Percentiles rank a stretch among this genome's conserved stretches.
These are phyloP conservation scores for Phacellophora camtschatica DNA, from an alignment of 30 jellyfish, hydroid and myxozoan genomes.

Conservation along the genomic window DNA sequence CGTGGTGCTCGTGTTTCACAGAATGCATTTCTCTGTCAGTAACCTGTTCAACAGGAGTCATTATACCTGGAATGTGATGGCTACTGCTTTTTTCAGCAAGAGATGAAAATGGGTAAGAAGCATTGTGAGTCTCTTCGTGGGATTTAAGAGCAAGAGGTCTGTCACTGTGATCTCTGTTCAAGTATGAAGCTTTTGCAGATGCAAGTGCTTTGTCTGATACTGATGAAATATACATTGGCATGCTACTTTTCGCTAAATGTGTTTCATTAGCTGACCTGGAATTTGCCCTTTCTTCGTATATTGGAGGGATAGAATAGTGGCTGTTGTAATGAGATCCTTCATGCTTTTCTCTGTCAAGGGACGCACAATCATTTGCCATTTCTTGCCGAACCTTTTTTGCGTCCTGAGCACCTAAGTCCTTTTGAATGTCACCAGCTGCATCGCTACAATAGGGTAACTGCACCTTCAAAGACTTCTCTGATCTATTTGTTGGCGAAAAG, in stretches of 20 bases:
- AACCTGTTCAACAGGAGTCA: not conserved
- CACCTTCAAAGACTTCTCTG: not conserved
- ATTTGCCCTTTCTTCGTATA: not conserved
- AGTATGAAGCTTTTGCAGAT: constrained; percentile 45
- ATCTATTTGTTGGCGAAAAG: not conserved
- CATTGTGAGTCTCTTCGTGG: constrained; percentile 23
- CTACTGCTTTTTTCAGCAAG: not conserved
- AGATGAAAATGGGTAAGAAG: constrained; percentile 9
- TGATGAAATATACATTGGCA: constrained; percentile 32
- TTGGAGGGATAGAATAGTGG: not conserved
- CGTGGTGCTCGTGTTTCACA: not conserved
- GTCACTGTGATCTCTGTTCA: constrained; percentile 27
- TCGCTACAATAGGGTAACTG: not conserved
- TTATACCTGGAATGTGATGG: constrained; percentile 1
- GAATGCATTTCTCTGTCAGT: constrained; percentile 20
- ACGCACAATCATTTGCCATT: not conserved
- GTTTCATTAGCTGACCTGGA: constrained; percentile 4
- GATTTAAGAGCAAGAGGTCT: not conserved
- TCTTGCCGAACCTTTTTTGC: not conserved
- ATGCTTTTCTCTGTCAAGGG: not conserved
- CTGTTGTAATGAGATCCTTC: not conserved
- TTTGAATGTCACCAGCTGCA: not conserved
- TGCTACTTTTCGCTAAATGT: not conserved
- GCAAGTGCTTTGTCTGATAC: constrained; percentile 40
- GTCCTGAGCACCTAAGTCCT: not conserved